phyloP scores from a whole-genome alignment of 1,140 invertebrate species.

The Listronotus oregonensis region DNA sequence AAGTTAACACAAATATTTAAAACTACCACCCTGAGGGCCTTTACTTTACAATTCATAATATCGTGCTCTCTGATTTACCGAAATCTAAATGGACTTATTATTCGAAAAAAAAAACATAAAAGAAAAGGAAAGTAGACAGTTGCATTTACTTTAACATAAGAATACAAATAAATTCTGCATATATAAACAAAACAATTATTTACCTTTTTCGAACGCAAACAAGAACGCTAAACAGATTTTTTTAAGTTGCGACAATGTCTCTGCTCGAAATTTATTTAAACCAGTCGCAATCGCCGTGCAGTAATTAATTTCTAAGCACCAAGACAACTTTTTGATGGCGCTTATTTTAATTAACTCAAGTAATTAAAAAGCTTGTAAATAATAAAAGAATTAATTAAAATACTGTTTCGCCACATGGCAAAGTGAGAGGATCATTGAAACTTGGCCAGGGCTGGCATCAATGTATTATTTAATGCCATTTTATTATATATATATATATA shows the following conservation, averaged over 20 bases:
- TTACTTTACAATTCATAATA: too few relatives aligned
- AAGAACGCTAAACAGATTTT: neutral
- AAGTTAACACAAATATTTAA: too few relatives aligned
- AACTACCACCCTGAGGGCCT: too few relatives aligned
- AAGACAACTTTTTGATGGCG: constrained; percentile 22
- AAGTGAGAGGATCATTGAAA: neutral
- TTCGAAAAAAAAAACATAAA: neutral
- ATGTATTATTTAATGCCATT: too few relatives aligned
- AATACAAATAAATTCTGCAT: too few relatives aligned
- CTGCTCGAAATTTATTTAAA: constrained; percentile 11
- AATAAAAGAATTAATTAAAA: constrained; percentile 31
- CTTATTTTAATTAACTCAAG: constrained; percentile 28
- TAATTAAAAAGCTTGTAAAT: constrained; percentile 33
- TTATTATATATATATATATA: too few relatives aligned
- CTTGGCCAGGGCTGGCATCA: neutral
- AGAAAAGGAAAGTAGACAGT: too few relatives aligned
- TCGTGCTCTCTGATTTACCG: too few relatives aligned
- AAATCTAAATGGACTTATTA: neutral
- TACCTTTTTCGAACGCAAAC: too few relatives aligned
- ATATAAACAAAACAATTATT: too few relatives aligned
- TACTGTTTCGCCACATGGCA: constrained; percentile 21
- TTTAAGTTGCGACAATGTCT: constrained; percentile 5
- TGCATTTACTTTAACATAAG: too few relatives aligned
- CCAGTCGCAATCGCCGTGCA: constrained; percentile 15
- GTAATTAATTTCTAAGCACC: constrained; percentile 18